Percentiles rank a stretch among this genome's conserved stretches.
These are phyloP conservation scores for Drymodes brunneopygia DNA, from an alignment of 2,113 vertebrate genomes.

Conservation along the genomic window DNA sequence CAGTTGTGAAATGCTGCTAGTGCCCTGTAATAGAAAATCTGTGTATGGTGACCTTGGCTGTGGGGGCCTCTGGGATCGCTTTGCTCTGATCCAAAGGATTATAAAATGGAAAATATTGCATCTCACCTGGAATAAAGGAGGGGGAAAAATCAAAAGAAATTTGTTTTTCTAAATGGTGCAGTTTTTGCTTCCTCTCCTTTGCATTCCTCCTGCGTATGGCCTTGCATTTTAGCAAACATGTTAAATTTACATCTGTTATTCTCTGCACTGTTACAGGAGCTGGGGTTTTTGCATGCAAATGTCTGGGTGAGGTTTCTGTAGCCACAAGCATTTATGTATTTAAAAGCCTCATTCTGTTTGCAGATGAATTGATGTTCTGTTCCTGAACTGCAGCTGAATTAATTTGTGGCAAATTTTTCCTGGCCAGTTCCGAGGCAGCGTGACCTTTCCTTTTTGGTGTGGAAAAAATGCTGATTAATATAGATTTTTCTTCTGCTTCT, in stretches of 20 bases:
- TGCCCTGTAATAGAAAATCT: conserved; percentile 51
- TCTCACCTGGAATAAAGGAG: not conserved
- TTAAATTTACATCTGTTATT: not conserved
- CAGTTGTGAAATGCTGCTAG: conserved; percentile 46
- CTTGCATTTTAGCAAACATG: not conserved
- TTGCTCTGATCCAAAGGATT: not conserved
- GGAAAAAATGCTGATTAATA: conserved; percentile 38
- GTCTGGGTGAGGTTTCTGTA: conserved; percentile 31
- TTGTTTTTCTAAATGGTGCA: not conserved
- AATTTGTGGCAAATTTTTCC: conserved; percentile 53
- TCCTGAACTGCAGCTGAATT: conserved; percentile 45
- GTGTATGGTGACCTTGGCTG: conserved; percentile 54
- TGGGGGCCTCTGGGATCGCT: not conserved
- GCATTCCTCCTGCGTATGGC: not conserved
- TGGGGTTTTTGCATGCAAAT: conserved; percentile 31
- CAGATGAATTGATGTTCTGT: conserved; percentile 53
- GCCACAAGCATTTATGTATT: conserved; percentile 46
- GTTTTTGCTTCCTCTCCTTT: not conserved
- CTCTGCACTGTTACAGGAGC: not conserved
- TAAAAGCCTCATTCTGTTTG: conserved; percentile 39
- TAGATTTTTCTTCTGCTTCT: not conserved
- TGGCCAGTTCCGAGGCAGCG: not conserved
- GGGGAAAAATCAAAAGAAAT: not conserved
- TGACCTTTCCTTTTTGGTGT: conserved; percentile 25
- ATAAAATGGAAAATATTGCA: not conserved